Conservation (phyloP, 2,797 vertebrate species). For the Rhincodon typus region DNA sequence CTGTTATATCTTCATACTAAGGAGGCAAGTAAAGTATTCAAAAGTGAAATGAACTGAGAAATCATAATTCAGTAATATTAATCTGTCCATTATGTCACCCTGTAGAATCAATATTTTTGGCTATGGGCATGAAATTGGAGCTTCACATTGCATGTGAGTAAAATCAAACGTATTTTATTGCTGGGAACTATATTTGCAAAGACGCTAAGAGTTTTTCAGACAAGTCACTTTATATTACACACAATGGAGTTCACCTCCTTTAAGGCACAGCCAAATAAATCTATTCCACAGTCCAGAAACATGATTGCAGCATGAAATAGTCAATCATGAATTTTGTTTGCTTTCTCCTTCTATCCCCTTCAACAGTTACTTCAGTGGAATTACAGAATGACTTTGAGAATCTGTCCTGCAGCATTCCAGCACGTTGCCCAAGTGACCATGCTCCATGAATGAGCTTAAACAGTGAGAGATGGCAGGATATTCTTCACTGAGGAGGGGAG, state of each 20-base stretch:
- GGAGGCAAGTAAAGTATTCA: not conserved
- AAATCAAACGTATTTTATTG: not conserved
- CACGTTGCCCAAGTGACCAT: not conserved
- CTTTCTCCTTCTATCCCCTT: not conserved
- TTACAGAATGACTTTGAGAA: no score
- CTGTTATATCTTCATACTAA: not conserved
- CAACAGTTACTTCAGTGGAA: no score
- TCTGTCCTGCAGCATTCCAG: no score
- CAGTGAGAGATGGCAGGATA: not conserved
- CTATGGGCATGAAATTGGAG: not conserved
- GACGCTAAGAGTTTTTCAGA: not conserved
- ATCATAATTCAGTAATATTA: slow-evolving; percentile 7
- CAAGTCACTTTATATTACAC: not conserved
- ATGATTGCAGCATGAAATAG: not conserved
- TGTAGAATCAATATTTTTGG: not conserved
- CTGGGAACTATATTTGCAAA: no score
- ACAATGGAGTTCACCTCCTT: not conserved
- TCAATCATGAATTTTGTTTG: not conserved
- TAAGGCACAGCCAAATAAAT: not conserved
- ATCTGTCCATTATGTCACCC: not conserved
- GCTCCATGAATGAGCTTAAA: not conserved
- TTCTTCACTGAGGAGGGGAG: no score
- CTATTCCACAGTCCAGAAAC: not conserved
- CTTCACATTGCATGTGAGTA: not conserved
- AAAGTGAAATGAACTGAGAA: not conserved